Percentiles rank a stretch among this genome's conserved stretches.
Conservation (phyloP, 2,888 invertebrate genomes). For the Oligia strigilis region DNA sequence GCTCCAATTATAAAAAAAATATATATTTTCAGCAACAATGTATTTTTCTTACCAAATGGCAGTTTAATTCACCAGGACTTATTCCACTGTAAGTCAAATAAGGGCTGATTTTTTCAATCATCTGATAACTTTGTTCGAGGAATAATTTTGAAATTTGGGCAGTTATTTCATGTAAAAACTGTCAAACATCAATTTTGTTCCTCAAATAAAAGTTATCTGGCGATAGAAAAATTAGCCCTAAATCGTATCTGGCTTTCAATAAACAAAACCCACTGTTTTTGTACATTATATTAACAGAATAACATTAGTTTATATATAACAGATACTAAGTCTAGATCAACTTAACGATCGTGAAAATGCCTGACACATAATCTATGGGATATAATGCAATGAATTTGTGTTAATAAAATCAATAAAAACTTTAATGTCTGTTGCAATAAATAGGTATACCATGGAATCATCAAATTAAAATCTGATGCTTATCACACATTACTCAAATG, state of each 20-base stretch:
- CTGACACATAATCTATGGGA: slow-evolving; percentile 46
- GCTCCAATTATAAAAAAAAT: slow-evolving; percentile 33
- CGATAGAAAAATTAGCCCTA: too few relatives aligned
- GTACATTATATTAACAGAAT: slow-evolving; percentile 45
- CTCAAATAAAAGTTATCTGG: too few relatives aligned
- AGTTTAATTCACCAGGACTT: slow-evolving; percentile 54
- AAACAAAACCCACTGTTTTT: slow-evolving; percentile 48
- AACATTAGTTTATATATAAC: slow-evolving; percentile 43
- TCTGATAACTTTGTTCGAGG: too few relatives aligned
- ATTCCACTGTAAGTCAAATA: slow-evolving; percentile 53
- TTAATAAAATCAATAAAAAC: slow-evolving; percentile 73
- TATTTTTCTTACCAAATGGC: slow-evolving; percentile 56
- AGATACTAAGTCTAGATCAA: slow-evolving; percentile 54
- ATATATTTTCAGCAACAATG: slow-evolving; percentile 37
- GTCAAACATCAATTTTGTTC: too few relatives aligned
- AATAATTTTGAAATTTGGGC: too few relatives aligned
- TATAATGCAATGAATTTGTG: slow-evolving; percentile 55
- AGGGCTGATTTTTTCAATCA: not conserved
- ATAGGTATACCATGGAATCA: slow-evolving; percentile 81
- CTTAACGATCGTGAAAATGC: slow-evolving; percentile 58
- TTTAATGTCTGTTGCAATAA: slow-evolving; percentile 79
- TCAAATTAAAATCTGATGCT: slow-evolving; percentile 82
- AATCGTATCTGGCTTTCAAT: slow-evolving; percentile 45
- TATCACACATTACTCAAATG: slow-evolving; percentile 85
- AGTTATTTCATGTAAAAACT: too few relatives aligned